Conservation (phyloP, 2,797 vertebrate species). For the Prunella strophiata region DNA sequence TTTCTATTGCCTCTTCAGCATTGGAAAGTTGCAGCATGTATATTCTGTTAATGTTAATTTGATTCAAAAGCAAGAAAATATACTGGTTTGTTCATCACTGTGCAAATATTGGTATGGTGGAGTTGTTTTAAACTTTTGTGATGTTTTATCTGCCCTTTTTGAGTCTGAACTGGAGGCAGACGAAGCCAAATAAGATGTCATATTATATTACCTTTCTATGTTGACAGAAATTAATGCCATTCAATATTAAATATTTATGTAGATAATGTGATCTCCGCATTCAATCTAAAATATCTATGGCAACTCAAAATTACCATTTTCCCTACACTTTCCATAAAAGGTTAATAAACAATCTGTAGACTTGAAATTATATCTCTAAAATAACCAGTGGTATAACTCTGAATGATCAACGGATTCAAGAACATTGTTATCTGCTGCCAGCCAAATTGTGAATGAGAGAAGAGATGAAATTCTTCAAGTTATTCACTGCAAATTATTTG, state of each 20-base stretch:
- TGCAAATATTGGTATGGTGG: neutral
- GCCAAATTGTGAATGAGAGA: neutral
- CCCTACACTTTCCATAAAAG: neutral
- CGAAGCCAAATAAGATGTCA: neutral
- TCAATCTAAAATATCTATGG: neutral
- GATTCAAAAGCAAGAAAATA: neutral
- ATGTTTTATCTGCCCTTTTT: neutral
- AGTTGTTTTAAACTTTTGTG: neutral
- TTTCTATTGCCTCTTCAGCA: neutral
- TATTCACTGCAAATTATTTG: slow-evolving; percentile 35
- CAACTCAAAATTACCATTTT: slow-evolving; percentile 24
- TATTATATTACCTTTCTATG: neutral
- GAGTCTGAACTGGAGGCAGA: neutral
- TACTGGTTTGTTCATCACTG: neutral
- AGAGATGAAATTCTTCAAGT: neutral
- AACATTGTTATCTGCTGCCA: neutral
- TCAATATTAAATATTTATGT: neutral
- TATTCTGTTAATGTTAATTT: neutral
- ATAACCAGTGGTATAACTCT: neutral
- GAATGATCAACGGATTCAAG: neutral
- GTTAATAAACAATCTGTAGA: neutral
- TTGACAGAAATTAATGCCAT: neutral
- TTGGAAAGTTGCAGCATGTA: neutral
- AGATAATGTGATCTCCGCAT: neutral
- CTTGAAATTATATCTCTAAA: neutral